phyloP scores from a whole-genome alignment of 1,140 invertebrate genomes.

The Solenopsis fugax region DNA sequence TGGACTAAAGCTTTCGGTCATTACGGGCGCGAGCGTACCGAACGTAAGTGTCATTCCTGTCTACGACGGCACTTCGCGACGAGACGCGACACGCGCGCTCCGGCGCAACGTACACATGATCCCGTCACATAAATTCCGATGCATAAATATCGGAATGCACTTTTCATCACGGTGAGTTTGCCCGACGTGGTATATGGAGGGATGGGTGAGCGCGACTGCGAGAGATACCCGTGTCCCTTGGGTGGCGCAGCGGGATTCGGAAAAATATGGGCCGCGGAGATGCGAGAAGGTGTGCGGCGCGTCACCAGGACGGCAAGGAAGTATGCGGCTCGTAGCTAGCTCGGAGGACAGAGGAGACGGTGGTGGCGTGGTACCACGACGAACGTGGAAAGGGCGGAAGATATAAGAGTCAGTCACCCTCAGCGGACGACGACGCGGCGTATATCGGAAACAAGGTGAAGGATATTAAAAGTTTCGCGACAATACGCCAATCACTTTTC shows the following conservation, averaged over 20 bases:
- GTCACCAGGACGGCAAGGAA: constrained; percentile 10
- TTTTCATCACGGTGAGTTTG: constrained; percentile 51
- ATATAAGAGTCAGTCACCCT: constrained; percentile 72
- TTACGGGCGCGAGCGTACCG: neutral
- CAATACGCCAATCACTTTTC: constrained; percentile 78
- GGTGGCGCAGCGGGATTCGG: constrained; percentile 55
- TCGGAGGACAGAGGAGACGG: constrained; percentile 57
- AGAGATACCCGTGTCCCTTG: constrained; percentile 63
- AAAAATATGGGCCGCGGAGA: constrained; percentile 48
- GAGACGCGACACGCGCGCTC: neutral
- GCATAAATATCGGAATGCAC: constrained; percentile 57
- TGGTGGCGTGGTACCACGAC: constrained; percentile 62
- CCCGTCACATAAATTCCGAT: constrained; percentile 42
- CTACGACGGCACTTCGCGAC: neutral
- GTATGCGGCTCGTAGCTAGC: too few species aligned
- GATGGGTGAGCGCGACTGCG: constrained; percentile 51
- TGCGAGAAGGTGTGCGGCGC: neutral
- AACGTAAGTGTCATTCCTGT: constrained; percentile 4
- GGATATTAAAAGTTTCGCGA: constrained; percentile 83
- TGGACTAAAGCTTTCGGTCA: constrained; percentile 15
- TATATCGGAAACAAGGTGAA: constrained; percentile 78
- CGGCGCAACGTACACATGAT: constrained; percentile 30
- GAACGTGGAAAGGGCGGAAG: constrained; percentile 55
- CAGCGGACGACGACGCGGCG: constrained; percentile 71
- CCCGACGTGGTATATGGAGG: constrained; percentile 29